Conservation (phyloP, 2,797 vertebrate genomes). For the Miichthys miiuy region DNA sequence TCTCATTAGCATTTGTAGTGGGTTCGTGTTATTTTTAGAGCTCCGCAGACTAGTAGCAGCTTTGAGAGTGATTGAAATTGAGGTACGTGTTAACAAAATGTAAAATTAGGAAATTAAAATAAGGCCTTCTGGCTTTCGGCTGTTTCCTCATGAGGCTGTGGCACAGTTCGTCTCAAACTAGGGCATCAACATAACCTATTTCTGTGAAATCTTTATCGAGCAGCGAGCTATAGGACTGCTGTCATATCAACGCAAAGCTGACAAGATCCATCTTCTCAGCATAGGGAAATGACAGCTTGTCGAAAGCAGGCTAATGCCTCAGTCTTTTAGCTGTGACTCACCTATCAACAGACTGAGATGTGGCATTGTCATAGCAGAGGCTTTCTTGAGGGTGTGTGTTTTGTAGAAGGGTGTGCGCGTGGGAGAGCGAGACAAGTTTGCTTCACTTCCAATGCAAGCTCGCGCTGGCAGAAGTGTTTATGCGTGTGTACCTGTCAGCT, state of each 20-base stretch:
- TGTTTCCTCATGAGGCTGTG: constrained; percentile 53
- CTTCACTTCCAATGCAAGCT: constrained; percentile 16
- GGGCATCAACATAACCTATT: constrained; percentile 67
- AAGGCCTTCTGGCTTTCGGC: constrained; percentile 30
- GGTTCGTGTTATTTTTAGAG: constrained; percentile 48
- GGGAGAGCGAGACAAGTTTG: constrained; percentile 18
- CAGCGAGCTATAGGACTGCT: constrained; percentile 17
- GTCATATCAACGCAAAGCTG: constrained; percentile 23
- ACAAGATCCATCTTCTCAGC: constrained; percentile 23
- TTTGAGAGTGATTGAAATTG: constrained; percentile 59
- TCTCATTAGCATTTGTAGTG: constrained; percentile 26
- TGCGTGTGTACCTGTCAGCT: constrained; percentile 24
- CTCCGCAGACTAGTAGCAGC: background rate
- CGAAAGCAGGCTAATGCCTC: constrained; percentile 57
- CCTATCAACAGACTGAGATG: constrained; percentile 49
- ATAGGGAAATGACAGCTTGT: constrained; percentile 49
- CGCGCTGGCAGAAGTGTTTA: constrained; percentile 11
- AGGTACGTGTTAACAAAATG: constrained; percentile 53
- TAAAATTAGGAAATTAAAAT: constrained; percentile 58
- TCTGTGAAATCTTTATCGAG: constrained; percentile 31
- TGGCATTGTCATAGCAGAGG: constrained; percentile 44
- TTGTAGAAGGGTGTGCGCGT: constrained; percentile 12
- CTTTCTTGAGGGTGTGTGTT: constrained; percentile 40
- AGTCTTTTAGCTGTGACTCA: constrained; percentile 52
- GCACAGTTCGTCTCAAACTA: constrained; percentile 67